Base-by-base conservation (phyloP, 2,797 vertebrate species). In the Echeneis naucrates region DNA sequence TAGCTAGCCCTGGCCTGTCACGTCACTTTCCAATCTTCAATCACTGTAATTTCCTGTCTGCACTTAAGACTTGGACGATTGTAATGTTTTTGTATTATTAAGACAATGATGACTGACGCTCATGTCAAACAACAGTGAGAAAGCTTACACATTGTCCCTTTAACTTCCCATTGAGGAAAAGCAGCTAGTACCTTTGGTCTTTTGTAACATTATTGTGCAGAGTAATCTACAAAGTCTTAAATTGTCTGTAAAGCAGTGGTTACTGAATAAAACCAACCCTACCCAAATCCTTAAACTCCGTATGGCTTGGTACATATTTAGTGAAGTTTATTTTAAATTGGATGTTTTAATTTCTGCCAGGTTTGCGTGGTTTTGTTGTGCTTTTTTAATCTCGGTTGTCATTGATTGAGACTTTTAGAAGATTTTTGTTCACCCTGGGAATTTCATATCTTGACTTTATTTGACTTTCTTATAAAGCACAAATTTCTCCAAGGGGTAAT, bases 271-370 rank as follows among this genome's bases (percentile, higher is more conserved):
- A 23, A 40, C 27, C 0, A 50, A 44, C 26, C n/a, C 5, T 38
- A 12, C 2, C 35, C 40, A 47, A 50, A 66, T 56, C 26, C 21
- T 13, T 12, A 38, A 35, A 33, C 3, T 1, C 17, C 68, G 63
- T 17, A 45, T 42, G 47, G 33, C 30, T 38, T 42, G 8, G 8
- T 63, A 71, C 16, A 7, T 57, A 81, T n/a, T 78, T 58, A 72
- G 26, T 53, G 61, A 60, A 19, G 23, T 70, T 53, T 38, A 12
- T 69, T 68, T 52, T 54, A 23, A 69, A 66, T 42, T 17, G 21
- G 16, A 58, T 21, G 12, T 12, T 76, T 70, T 73, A 52, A 84
- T 74, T 66, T 23, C 24, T 52, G 62, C 50, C 78, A 77, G 48
- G 32, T 53, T 60, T 47, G 64, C 23, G 56, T 45, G 7, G 44